Conservation (phyloP, 2,888 invertebrate genomes). For the Crocallis elinguaria region DNA sequence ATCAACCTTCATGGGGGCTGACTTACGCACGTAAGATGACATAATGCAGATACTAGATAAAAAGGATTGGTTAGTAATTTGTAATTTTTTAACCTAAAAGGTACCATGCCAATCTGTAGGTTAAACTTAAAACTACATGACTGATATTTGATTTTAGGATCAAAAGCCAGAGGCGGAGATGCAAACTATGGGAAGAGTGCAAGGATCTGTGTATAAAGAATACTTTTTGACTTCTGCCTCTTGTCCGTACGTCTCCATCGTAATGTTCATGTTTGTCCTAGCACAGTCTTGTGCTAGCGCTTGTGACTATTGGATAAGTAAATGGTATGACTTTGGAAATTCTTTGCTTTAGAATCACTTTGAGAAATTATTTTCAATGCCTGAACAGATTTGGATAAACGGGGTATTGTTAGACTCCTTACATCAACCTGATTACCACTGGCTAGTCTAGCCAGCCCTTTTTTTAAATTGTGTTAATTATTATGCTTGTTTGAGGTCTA, state of each 20-base stretch:
- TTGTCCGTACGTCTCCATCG: slow-evolving; percentile 56
- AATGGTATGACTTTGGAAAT: slow-evolving; percentile 55
- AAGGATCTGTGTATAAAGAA: slow-evolving; percentile 69
- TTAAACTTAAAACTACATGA: not conserved
- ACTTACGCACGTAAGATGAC: no score
- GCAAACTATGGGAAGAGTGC: slow-evolving; percentile 69
- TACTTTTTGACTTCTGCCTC: slow-evolving; percentile 68
- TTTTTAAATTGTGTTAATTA: not conserved
- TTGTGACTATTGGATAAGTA: slow-evolving; percentile 77
- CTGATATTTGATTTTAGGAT: slow-evolving; percentile 52
- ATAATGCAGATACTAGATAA: no score
- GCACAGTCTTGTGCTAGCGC: slow-evolving; percentile 84
- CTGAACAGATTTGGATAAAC: no score
- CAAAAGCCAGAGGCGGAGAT: slow-evolving; percentile 69
- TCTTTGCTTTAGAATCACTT: not conserved
- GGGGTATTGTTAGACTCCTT: no score
- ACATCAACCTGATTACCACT: no score
- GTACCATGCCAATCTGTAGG: no score
- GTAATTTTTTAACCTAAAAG: no score
- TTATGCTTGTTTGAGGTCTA: no score
- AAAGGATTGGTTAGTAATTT: no score
- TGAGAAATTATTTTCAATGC: no score
- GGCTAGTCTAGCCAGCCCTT: no score
- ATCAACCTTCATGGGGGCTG: no score
- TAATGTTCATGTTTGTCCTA: slow-evolving; percentile 72